Conservation (phyloP, 1,140 invertebrate species). For the Drosophila lini region DNA sequence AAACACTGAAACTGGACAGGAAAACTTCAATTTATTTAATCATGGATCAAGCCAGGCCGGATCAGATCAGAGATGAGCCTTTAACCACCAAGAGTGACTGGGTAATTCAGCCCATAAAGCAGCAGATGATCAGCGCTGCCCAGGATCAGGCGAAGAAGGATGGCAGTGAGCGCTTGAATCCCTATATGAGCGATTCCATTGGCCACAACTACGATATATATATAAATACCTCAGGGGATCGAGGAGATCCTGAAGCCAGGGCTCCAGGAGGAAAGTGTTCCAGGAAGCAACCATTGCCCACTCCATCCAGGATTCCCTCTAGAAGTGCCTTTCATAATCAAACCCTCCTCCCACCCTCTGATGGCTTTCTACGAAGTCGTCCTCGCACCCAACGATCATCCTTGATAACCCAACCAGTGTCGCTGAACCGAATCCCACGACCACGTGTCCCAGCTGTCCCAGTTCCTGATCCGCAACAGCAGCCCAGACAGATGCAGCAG, state of each 20-base stretch:
- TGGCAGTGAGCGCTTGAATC: not conserved
- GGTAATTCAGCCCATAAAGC: constrained; percentile 10
- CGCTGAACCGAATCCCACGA: not conserved
- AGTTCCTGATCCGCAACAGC: not conserved
- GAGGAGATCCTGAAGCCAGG: not conserved
- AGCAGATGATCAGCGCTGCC: not conserved
- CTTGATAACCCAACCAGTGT: not conserved
- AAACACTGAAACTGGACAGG: not conserved
- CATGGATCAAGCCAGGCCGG: constrained; percentile 5
- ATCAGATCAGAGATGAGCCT: not conserved
- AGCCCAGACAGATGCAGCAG: not conserved
- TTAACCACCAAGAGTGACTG: not conserved
- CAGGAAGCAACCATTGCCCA: not conserved
- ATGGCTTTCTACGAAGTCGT: not conserved
- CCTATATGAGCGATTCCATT: not conserved
- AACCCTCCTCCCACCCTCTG: not conserved
- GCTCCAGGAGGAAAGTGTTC: not conserved
- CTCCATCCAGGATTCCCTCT: not conserved
- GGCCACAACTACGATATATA: not conserved
- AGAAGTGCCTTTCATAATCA: not conserved
- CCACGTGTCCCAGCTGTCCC: not conserved
- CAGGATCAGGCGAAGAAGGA: not conserved
- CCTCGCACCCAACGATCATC: not conserved
- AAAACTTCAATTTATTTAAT: constrained; percentile 13
- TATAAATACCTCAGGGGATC: not conserved